Base-by-base conservation (phyloP, 2,888 invertebrate genomes). In the Rhagophthalmus giganteus region DNA sequence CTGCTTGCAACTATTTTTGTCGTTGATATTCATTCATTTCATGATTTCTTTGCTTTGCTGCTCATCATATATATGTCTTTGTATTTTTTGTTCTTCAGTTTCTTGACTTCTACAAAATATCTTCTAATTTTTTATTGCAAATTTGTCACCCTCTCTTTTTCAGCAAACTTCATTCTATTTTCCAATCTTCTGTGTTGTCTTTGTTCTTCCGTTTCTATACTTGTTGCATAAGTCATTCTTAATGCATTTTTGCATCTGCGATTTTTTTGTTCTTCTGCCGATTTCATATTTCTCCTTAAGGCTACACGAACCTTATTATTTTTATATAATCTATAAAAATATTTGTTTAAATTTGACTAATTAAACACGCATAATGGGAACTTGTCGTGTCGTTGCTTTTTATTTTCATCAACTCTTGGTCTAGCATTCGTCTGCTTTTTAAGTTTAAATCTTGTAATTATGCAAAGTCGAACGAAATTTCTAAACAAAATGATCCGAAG, bases 11-110 rank as follows among this genome's bases (percentile, higher is more conserved):
- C 10, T 54, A 15, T 5, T 28, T 38, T 14, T 15, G 14, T 25
- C 57, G 16, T 13, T 54, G 54, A 20, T 20, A 3, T 24, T 54
- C 54, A 6, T 27, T 16, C 9, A 28, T 57, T 25, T 57, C 57
- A 5, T 14, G 33, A 30, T 27, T 51, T 34, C 54, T 28, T 37
- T 50, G 39, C 10, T 32, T 28, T 3, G 58, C 55, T 4, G 55
- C 55, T 35, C 58, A 11, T 58, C 53, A 9, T 45, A 39, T 38
- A 53, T 25, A 15, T 47, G 20, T 11, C 57, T 48, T 16, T 47
- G 40, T 4, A 33, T 16, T 10, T 35, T 39, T 33, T 55, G 42
- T 13, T 49, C 47, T 1, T 37, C 24, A n/a, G 34, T 50, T 34
- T 54, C 50, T 2, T 55, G 35, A 26, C 40, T 38, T 38, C 55